These are phyloP conservation scores for Arctopsyche grandis DNA, from an alignment of 1,140 invertebrate species.

Conservation along the genomic window DNA sequence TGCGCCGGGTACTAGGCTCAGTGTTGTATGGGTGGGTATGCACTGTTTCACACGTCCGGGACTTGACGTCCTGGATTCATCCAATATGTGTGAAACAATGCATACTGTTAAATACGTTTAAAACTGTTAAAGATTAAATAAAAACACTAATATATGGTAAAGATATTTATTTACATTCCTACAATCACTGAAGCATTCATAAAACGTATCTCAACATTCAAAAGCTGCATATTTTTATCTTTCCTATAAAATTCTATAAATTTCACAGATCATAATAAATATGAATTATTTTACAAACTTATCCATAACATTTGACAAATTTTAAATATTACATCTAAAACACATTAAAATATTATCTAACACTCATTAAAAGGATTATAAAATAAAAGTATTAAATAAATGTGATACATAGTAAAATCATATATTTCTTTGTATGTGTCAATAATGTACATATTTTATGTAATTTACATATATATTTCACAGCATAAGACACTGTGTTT, in stretches of 20 bases:
- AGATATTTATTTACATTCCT: conserved; percentile 42
- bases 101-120: no score
- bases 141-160: neutral
- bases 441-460: no score
- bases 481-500: no score
- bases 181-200: conserved; percentile 25
- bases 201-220: conserved; percentile 36
- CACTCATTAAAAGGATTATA: neutral
- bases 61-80: no score
- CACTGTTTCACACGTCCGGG: no score
- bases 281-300: conserved; percentile 15
- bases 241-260: conserved; percentile 20
- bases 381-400: neutral
- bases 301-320: neutral
- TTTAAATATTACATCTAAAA: conserved; percentile 1
- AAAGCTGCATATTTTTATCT: conserved; percentile 28
- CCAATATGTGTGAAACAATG: no score
- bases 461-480: no score
- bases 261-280: conserved; percentile 27
- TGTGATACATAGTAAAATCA: no score
- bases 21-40: no score
- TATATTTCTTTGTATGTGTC: no score
- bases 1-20: no score
- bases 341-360: neutral
- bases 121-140: no score